phyloP scores from a whole-genome alignment of 2,797 vertebrate genomes.

The Hozukius guyotensis region DNA sequence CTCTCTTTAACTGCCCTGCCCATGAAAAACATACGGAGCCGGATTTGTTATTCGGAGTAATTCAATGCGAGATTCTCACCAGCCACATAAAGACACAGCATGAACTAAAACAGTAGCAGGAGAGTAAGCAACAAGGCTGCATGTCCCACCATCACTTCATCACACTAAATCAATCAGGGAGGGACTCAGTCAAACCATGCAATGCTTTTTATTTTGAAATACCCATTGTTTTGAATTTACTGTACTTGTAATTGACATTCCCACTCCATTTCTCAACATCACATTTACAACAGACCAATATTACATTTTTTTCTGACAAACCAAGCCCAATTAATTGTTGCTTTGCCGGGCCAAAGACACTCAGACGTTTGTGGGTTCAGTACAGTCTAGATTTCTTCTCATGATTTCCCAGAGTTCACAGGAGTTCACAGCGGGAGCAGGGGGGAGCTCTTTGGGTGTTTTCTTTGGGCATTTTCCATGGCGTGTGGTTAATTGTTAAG shows the following conservation, averaged over 20 bases:
- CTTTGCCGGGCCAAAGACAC: constrained; percentile 62
- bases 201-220: constrained; percentile 41
- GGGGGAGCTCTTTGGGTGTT: constrained; percentile 68
- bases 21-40: constrained; percentile 73
- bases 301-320: constrained; percentile 47
- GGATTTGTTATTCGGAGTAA: constrained; percentile 76
- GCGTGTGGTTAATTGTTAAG: constrained; percentile 81
- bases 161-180: constrained; percentile 20
- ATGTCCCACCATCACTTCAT: constrained; percentile 22
- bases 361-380: constrained; percentile 67
- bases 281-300: constrained; percentile 58
- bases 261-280: constrained; percentile 58
- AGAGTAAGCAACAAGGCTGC: constrained; percentile 2
- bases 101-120: constrained; percentile 50
- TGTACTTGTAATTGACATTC: constrained; percentile 63
- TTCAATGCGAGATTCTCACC: constrained; percentile 55
- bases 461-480: constrained; percentile 78
- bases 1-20: constrained; percentile 53
- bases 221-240: constrained; percentile 52
- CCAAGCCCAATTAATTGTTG: constrained; percentile 73
- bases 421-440: constrained; percentile 71
- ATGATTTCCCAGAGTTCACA: constrained; percentile 70
- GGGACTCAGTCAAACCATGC: constrained; percentile 19
- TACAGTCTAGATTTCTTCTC: constrained; percentile 72
- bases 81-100: constrained; percentile 59